A percentile compares a stretch with the other conserved stretches of the same genome.
These are phyloP conservation scores for Teleopsis dalmanni DNA, from an alignment of 1,140 invertebrate species.

Conservation along the genomic window DNA sequence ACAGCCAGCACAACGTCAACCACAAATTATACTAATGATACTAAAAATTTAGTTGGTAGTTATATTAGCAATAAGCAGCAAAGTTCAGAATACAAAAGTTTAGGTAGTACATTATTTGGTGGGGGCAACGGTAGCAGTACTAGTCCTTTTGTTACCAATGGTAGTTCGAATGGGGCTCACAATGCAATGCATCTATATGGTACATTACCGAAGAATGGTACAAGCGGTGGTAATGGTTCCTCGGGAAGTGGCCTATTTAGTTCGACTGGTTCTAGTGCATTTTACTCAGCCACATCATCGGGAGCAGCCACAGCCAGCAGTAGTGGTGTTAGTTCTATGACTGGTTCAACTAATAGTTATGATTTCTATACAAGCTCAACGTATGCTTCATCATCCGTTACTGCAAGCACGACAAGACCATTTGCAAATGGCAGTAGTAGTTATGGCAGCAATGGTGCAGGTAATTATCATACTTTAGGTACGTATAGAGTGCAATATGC, in stretches of 20 bases:
- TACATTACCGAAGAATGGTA: slow-evolving; percentile 37
- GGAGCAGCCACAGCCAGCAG: slow-evolving; percentile 32
- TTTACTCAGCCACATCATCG: not conserved
- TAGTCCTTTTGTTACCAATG: slow-evolving; percentile 28
- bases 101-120: slow-evolving; percentile 14
- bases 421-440: slow-evolving; percentile 20
- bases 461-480: slow-evolving; percentile 41
- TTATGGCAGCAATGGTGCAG: slow-evolving; percentile 20
- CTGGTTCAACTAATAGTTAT: slow-evolving; percentile 41
- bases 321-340: slow-evolving; percentile 41
- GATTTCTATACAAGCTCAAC: slow-evolving; percentile 30
- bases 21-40: slow-evolving; percentile 31
- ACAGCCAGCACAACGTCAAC: slow-evolving; percentile 18
- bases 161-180: slow-evolving; percentile 19
- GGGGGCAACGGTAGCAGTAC: slow-evolving; percentile 6
- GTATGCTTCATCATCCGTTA: slow-evolving; percentile 1
- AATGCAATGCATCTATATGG: slow-evolving; percentile 40
- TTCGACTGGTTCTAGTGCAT: slow-evolving; percentile 26
- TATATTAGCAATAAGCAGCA: slow-evolving; percentile 18
- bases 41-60: slow-evolving; percentile 24
- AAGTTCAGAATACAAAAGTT: slow-evolving; percentile 21
- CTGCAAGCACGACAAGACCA: slow-evolving; percentile 22
- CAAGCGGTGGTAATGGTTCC: slow-evolving; percentile 9
- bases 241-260: slow-evolving; percentile 15
- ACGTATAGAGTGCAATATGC: slow-evolving; percentile 42